Evolutionary conservation across 2,888 invertebrate species (phyloP).

Genomic region (Oithona nana): DNA sequence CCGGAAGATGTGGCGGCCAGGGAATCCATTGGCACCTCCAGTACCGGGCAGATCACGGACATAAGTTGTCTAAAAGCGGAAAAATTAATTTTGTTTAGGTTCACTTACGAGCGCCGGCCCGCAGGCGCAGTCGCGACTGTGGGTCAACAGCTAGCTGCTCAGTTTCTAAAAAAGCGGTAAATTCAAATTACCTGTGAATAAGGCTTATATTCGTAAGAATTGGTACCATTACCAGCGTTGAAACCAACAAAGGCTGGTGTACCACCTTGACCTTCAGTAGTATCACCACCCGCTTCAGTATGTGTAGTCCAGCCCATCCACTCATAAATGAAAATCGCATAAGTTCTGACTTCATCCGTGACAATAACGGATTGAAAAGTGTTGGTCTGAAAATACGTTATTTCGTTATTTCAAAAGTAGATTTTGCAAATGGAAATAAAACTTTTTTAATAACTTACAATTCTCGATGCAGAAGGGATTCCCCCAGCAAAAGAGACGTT

Average conservation of each 20-base stretch:
- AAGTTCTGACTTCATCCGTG: constrained; percentile 81
- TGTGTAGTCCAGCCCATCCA: constrained; percentile 76
- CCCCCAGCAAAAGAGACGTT: constrained; percentile 84
- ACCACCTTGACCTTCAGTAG: constrained; percentile 66
- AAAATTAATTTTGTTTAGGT: background rate
- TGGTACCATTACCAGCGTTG: constrained; percentile 86
- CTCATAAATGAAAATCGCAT: constrained; percentile 83
- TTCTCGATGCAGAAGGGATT: constrained; percentile 23
- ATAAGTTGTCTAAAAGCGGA: constrained; percentile 35
- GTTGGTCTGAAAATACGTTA: constrained; percentile 47
- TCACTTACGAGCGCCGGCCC: background rate
- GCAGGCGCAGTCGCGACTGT: no score
- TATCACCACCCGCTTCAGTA: constrained; percentile 75
- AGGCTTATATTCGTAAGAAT: constrained; percentile 66
- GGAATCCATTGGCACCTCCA: constrained; percentile 68
- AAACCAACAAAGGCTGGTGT: constrained; percentile 78
- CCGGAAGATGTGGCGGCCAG: constrained; percentile 80
- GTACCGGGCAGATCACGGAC: constrained; percentile 60
- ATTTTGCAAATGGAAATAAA: no score
- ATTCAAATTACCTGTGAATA: constrained; percentile 50
- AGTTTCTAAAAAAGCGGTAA: no score
- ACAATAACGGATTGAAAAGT: constrained; percentile 86
- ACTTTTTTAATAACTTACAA: constrained; percentile 22
- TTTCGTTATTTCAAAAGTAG: background rate
- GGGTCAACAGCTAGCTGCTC: no score